Evolutionary conservation across 1,140 invertebrate species (phyloP).

Genomic region (Scylla paramamosain): DNA sequence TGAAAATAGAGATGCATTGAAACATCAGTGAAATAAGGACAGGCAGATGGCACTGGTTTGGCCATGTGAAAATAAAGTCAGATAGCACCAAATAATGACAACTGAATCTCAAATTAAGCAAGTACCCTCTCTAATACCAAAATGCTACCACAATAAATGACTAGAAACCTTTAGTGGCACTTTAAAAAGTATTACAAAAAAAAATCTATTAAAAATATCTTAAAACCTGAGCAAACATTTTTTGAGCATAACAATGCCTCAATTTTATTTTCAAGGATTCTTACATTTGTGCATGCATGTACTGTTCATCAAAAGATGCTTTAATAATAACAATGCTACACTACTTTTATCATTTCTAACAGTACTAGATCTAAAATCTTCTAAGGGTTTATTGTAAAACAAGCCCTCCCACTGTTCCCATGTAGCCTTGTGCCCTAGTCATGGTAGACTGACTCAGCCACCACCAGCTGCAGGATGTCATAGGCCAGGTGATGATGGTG

Average conservation of each 20-base stretch:
- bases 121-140: too few species aligned
- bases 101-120: too few species aligned
- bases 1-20: too few species aligned
- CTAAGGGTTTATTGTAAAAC: neutral
- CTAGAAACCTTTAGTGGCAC: too few species aligned
- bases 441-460: constrained; percentile 67
- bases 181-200: too few species aligned
- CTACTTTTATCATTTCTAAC: neutral
- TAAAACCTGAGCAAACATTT: neutral
- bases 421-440: neutral
- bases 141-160: too few species aligned
- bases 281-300: neutral
- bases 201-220: neutral
- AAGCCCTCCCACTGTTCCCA: neutral
- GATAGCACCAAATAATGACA: too few species aligned
- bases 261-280: neutral
- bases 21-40: too few species aligned
- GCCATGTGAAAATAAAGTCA: too few species aligned
- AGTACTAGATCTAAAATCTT: neutral
- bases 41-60: too few species aligned
- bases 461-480: constrained; percentile 62
- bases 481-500: constrained; percentile 32
- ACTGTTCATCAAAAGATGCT: neutral
- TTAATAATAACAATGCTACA: neutral
- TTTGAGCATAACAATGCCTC: neutral